Base-by-base conservation (phyloP, 2,888 invertebrate species). In the Conops quadrifasciatus region DNA sequence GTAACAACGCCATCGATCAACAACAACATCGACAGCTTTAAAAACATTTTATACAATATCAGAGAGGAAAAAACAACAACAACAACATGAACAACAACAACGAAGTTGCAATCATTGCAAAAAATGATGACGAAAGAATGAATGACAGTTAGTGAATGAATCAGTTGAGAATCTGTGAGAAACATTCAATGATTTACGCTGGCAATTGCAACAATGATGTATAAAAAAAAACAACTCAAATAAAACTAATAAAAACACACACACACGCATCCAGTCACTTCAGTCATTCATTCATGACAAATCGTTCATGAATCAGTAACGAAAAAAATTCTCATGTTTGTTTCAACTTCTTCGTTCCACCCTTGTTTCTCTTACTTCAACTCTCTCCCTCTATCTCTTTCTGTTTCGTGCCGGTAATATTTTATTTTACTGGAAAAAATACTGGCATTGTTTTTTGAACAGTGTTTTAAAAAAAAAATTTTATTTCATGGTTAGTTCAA, bases 101-200 rank as follows among this genome's bases (percentile, higher is more conserved):
- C n/a, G n/a, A 49, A 5, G n/a, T 16, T 11, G 16, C 11, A 49
- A 49, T 49, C 49, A 11, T 16, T 49, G 49, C 49, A 11, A n/a
- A 16, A 49, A 49, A 16, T 13, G 16, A 49, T 49, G 49, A 49
- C 11, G 9, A 49, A 49, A 7, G 49, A 49, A 49, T 11, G 11
- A 16, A 49, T 49, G 49, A 49, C 49, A n/a, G n/a, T n/a, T n/a
- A n/a, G n/a, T 49, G 49, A 49, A 49, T 49, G 49, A 3, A 43
- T 13, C 13, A 13, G 45, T 13, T 43, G 45, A 11, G 45, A 13
- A 43, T 43, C 45, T n/a, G n/a, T n/a, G n/a, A n/a, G n/a, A n/a
- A n/a, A n/a, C n/a, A 43, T 11, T 11, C 45, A 43, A 13, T 43
- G 45, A 43, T 43, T 43, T 43, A 43, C 45, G 7, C 45, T 43